Evolutionary conservation across 2,888 invertebrate species (phyloP).

Genomic region (Temnothorax ravouxi): DNA sequence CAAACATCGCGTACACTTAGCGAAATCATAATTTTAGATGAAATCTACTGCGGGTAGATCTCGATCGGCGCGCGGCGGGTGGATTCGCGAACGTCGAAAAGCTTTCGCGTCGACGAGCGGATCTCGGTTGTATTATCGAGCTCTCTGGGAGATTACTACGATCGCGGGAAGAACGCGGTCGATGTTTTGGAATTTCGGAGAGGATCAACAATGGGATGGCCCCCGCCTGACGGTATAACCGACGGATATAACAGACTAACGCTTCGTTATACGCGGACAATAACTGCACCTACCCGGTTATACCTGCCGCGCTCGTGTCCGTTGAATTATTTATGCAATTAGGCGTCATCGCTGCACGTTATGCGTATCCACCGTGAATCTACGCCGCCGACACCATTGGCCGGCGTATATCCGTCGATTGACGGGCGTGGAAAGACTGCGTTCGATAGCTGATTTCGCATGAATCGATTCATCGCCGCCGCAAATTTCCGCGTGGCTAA

Average conservation of each 20-base stretch:
- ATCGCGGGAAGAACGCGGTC: constrained; percentile 18
- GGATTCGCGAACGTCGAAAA: constrained; percentile 20
- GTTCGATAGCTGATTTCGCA: constrained; percentile 47
- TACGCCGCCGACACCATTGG: constrained; percentile 42
- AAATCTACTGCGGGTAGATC: background rate
- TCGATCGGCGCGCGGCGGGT: background rate
- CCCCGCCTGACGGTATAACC: constrained; percentile 75
- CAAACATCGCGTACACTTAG: background rate
- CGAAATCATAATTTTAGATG: constrained; percentile 37
- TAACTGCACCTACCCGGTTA: constrained; percentile 73
- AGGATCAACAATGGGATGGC: constrained; percentile 68
- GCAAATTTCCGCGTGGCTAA: constrained; percentile 40
- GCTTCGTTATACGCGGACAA: constrained; percentile 80
- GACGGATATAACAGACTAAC: constrained; percentile 80
- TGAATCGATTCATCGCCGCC: constrained; percentile 40
- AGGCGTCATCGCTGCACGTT: constrained; percentile 77
- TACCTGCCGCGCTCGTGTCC: constrained; percentile 71
- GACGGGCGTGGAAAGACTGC: constrained; percentile 55
- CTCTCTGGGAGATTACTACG: constrained; percentile 39
- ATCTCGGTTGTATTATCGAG: constrained; percentile 31
- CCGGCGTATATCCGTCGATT: constrained; percentile 45
- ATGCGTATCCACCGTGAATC: constrained; percentile 67
- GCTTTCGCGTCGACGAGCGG: constrained; percentile 10
- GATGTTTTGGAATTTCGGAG: constrained; percentile 66
- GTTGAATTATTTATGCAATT: constrained; percentile 85